phyloP scores from a whole-genome alignment of 2,797 vertebrate species.

The Melanotaenia pygmaea region DNA sequence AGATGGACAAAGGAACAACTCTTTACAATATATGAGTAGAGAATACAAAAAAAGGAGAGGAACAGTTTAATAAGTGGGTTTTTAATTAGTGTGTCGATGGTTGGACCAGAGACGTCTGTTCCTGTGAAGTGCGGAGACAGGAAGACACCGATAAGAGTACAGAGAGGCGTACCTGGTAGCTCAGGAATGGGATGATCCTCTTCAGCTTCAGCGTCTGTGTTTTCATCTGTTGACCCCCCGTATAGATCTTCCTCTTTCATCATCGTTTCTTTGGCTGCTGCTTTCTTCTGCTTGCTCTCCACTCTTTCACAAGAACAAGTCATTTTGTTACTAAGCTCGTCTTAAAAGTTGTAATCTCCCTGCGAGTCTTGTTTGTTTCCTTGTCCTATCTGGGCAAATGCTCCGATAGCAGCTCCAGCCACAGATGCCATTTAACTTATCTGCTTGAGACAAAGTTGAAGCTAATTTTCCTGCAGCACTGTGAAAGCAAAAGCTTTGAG shows the following conservation, averaged over 20 bases:
- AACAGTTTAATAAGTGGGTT: neutral
- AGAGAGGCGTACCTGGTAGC: conserved; percentile 83
- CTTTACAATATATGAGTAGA: neutral
- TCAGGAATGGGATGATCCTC: conserved; percentile 86
- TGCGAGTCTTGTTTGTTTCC: neutral
- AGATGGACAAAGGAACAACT: neutral
- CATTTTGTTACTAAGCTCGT: neutral
- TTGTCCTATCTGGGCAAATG: neutral
- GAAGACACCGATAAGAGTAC: conserved; percentile 15
- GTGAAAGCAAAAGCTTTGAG: too few species aligned
- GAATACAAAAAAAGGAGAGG: neutral
- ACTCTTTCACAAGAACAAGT: conserved; percentile 69
- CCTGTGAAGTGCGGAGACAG: conserved; percentile 10
- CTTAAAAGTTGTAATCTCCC: conserved; percentile 1
- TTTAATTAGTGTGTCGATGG: conserved; percentile 2
- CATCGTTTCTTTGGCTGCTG: neutral
- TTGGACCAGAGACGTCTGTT: neutral
- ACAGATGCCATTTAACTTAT: neutral
- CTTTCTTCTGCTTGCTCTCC: conserved; percentile 73
- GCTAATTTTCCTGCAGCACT: too few species aligned
- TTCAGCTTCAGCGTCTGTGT: conserved; percentile 88
- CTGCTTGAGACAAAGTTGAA: neutral
- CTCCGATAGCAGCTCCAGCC: neutral
- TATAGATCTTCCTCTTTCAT: conserved; percentile 84
- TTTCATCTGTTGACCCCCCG: conserved; percentile 90